Conservation (phyloP, 2,888 invertebrate species). For the Sepiola atlantica region DNA sequence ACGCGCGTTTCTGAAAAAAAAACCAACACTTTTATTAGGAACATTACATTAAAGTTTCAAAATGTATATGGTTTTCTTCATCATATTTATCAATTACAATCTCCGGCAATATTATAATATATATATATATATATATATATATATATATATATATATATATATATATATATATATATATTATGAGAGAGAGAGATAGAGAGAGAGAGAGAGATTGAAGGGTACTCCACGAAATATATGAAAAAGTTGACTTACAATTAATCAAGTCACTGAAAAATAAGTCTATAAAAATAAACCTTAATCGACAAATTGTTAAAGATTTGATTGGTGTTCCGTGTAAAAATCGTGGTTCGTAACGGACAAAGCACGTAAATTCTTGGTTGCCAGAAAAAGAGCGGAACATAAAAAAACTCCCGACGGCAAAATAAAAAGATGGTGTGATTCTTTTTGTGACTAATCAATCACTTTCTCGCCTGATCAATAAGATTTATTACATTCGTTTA, state of each 20-base stretch:
- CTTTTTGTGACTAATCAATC: neutral
- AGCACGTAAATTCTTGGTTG: neutral
- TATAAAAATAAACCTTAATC: neutral
- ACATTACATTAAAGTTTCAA: no score
- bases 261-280: neutral
- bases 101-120: no score
- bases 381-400: neutral
- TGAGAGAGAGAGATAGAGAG: neutral
- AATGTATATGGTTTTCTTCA: no score
- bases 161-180: no score
- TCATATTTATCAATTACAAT: no score
- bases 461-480: neutral
- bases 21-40: no score
- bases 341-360: neutral
- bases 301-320: conserved; percentile 7
- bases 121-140: no score
- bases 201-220: no score
- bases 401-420: neutral
- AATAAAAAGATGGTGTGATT: neutral
- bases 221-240: no score
- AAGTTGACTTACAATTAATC: neutral
- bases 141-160: no score
- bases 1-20: no score
- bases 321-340: neutral
- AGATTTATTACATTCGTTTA: neutral